Evolutionary conservation across 2,797 vertebrate genomes (phyloP), one percentile per base, ranked within the genome.

Genomic region (Fringilla coelebs): DNA sequence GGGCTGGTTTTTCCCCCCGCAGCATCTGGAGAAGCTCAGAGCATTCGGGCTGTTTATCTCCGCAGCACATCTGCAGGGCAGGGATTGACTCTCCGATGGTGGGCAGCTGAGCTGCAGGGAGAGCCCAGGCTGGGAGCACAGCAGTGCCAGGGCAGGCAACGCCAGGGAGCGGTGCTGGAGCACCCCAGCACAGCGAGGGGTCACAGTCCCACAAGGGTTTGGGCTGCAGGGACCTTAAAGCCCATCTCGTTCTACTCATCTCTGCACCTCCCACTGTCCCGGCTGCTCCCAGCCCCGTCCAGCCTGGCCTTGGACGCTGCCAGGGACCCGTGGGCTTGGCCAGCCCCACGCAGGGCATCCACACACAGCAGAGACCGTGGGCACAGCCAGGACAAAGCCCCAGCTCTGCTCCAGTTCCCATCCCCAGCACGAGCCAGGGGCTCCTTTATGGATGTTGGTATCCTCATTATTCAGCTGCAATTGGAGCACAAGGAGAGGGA

Each of bases 401-500:
- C 57, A 0, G 8, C 40, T 26, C 57, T 62, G 32, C 25, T 40
- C 38, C 1, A 0, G 0, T 3, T 2, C 51, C 10, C 15, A 1
- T 5, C 38, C 49, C 14, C 34, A 14, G 80, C 62, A 54, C 58
- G 6, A 13, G 17, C 28, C 80, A 49, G 21, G 7, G 29, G 20
- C 48, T 51, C 28, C 46, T 52, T 19, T 4, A 7, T 0, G 16
- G 36, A 2, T 28, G 28, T 41, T 24, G 12, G 45, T 17, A 18
- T 38, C 28, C 63, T 32, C 26, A 0, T 57, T 24, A 8, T 9
- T 17, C 22, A 48, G 34, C 49, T 51, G 76, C 24, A 55, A 9
- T 6, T 0, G 32, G 51, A 60, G 45, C 49, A 19, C 9, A 2
- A 28, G 70, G 51, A 31, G 28, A 48, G 34, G 36, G 43, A 17